Evolutionary conservation across 2,113 vertebrate species (phyloP).

Genomic region (Actenoides hombroni): DNA sequence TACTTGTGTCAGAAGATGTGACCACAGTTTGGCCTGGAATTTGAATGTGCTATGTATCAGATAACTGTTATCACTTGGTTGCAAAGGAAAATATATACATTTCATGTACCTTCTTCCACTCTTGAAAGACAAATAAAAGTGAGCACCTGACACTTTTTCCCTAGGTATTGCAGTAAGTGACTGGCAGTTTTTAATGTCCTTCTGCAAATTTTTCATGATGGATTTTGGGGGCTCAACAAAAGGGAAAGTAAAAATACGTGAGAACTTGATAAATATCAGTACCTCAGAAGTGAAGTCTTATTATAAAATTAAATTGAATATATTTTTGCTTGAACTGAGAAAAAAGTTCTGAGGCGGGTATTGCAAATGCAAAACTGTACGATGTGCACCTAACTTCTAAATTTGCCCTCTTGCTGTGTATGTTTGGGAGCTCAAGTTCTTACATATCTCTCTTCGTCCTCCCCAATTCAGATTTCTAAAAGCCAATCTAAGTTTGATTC

Average conservation of each 20-base stretch:
- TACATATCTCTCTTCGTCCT: not conserved
- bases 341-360: not conserved
- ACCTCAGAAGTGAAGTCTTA: slow-evolving; percentile 41
- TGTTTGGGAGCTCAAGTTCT: not conserved
- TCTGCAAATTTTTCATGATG: slow-evolving; percentile 48
- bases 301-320: not conserved
- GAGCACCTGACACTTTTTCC: slow-evolving; percentile 59
- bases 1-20: slow-evolving; percentile 12
- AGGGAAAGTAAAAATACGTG: slow-evolving; percentile 1
- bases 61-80: slow-evolving; percentile 46
- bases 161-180: slow-evolving; percentile 68
- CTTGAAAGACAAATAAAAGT: slow-evolving; percentile 68
- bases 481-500: not conserved
- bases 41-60: slow-evolving; percentile 55
- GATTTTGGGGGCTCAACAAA: slow-evolving; percentile 41
- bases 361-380: slow-evolving; percentile 5
- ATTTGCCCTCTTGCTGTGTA: not conserved
- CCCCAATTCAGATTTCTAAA: not conserved
- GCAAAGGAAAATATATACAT: slow-evolving; percentile 66
- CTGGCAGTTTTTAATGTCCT: slow-evolving; percentile 54
- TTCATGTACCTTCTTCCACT: slow-evolving; percentile 62
- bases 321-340: slow-evolving; percentile 35
- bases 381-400: not conserved
- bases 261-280: slow-evolving; percentile 21
- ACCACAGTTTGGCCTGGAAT: slow-evolving; percentile 48